Conservation (phyloP, 2,797 vertebrate genomes). For the Poecilia gillii region DNA sequence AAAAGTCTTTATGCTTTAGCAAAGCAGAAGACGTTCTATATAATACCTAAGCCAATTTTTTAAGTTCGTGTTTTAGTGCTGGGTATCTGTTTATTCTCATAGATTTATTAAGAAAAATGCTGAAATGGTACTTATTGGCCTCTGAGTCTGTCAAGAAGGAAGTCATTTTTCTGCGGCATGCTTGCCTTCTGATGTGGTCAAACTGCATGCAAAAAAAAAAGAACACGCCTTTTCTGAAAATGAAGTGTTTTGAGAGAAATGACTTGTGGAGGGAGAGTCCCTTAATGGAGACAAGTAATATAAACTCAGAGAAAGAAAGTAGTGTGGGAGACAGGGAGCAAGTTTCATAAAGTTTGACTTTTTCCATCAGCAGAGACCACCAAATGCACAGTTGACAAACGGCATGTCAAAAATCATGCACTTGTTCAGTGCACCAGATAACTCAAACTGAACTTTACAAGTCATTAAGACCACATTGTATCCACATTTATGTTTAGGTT, state of each 20-base stretch:
- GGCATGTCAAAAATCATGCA: constrained; percentile 55
- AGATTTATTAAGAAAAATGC: constrained; percentile 42
- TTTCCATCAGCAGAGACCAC: constrained; percentile 75
- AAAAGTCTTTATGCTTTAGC: not conserved
- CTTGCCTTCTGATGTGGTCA: constrained; percentile 76
- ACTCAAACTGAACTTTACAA: constrained; percentile 35
- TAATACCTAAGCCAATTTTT: not conserved
- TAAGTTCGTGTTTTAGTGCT: constrained; percentile 19
- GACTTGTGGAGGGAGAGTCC: constrained; percentile 74
- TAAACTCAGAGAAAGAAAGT: constrained; percentile 76
- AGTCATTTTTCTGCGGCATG: constrained; percentile 72
- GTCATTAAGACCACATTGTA: constrained; percentile 32
- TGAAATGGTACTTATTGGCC: constrained; percentile 38
- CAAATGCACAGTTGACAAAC: constrained; percentile 65
- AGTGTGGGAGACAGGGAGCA: constrained; percentile 78
- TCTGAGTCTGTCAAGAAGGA: constrained; percentile 53
- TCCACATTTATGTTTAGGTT: constrained; percentile 20
- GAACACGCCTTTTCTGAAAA: constrained; percentile 74
- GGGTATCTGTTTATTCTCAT: constrained; percentile 34
- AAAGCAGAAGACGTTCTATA: constrained; percentile 2
- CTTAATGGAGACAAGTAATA: constrained; percentile 73
- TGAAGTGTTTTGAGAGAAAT: constrained; percentile 85
- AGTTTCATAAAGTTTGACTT: constrained; percentile 76
- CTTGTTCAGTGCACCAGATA: constrained; percentile 27
- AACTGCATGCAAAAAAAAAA: constrained; percentile 56